Evolutionary conservation across 2,113 vertebrate genomes (phyloP), one percentile per base, ranked within the genome.

Genomic region (Entelurus aequoreus): DNA sequence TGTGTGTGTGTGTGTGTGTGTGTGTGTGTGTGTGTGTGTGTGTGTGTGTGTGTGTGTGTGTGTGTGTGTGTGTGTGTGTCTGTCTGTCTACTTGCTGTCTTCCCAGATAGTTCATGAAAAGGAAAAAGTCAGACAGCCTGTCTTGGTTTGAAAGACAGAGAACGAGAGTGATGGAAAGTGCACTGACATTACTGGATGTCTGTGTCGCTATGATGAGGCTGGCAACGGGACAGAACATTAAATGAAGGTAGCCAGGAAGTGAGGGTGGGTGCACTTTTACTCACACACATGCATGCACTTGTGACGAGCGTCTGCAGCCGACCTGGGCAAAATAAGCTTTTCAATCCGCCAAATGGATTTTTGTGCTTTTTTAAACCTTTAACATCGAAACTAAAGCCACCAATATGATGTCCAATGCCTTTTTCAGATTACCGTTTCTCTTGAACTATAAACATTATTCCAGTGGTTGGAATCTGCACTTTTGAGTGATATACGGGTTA

Each of bases 191-290:
- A 69, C 56, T 56, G 69, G 57, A 68, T 72, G 68, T 62, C 51
- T 72, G 62, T 61, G 83, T 75, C 69, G 60, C 74, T 75, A 82
- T 84, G 64, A 68, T 44, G 54, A 81, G 58, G 62, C 37, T 74
- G 64, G 70, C 73, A 78, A 65, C 72, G 75, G 66, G 77, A 80
- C 68, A 72, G 68, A 68, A 65, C 38, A 50, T 75, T 72, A 63
- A 44, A 3, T 37, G 44, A 50, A 48, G 46, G 55, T 72, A 48
- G 66, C 51, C 63, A 64, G 64, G 51, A 15, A 48, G 66, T 51
- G 65, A 64, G 64, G 48, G 13, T 28, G 1, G 44, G 19, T 1
- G 8, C 48, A 48, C 48, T 50, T 36, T 40, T 51, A 59, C 48
- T 57, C 49, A 61, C 8, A 62, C 52, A 63, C 49, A 60, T 36